Percentiles rank a stretch among this genome's conserved stretches.
phyloP scores from a whole-genome alignment of 2,113 vertebrate species.

The Calypte anna region DNA sequence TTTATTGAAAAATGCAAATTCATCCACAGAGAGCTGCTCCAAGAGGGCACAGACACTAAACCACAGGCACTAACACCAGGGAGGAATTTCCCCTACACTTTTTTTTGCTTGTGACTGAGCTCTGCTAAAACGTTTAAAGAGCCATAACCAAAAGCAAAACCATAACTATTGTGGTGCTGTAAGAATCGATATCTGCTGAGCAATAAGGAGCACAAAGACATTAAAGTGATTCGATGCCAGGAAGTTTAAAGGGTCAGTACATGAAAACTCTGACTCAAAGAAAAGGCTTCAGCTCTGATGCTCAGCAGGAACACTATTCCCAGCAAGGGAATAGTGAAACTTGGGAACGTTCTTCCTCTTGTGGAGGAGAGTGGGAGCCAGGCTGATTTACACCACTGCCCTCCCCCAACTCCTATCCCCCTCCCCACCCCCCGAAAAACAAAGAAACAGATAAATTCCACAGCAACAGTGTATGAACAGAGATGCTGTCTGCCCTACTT shows the following conservation, averaged over 20 bases:
- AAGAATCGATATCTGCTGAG: not conserved
- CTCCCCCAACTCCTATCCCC: too few species aligned
- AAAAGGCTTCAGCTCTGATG: not conserved
- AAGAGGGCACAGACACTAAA: not conserved
- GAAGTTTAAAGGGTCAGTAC: slow-evolving; percentile 23
- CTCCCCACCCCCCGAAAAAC: not conserved
- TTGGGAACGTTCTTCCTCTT: not conserved
- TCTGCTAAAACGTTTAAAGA: not conserved
- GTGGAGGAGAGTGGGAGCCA: not conserved
- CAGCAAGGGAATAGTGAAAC: not conserved
- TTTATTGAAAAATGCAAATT: slow-evolving; percentile 35
- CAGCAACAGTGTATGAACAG: not conserved
- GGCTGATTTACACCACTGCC: not conserved
- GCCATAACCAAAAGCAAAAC: not conserved
- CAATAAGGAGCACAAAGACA: not conserved
- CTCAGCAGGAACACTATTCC: not conserved
- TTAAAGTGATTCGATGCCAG: not conserved
- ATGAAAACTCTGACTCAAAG: not conserved
- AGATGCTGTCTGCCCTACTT: not conserved
- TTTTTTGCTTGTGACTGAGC: not conserved
- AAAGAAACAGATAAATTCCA: slow-evolving; percentile 12
- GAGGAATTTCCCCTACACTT: not conserved
- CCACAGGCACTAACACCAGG: not conserved
- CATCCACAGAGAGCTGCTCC: not conserved
- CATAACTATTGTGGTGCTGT: not conserved